phyloP scores from a whole-genome alignment of 30 jellyfish, hydroid and myxozoan species.

The Chrysaora quinquecirrha region DNA sequence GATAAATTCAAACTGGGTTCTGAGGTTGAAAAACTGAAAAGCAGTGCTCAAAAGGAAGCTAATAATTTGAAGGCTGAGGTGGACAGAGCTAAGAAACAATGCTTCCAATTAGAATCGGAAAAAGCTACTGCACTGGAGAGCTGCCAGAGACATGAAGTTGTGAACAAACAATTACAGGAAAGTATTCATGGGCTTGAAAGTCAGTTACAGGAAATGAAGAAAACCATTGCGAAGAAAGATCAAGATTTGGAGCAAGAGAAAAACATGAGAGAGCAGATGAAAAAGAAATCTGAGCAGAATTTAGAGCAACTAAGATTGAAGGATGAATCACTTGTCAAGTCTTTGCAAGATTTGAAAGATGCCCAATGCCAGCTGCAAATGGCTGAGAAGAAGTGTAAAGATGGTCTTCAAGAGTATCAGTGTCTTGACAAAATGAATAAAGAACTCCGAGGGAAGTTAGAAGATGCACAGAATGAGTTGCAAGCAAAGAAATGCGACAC shows the following conservation, averaged over 20 bases:
- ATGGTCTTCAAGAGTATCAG: conserved; percentile 46
- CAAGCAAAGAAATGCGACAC: background rate
- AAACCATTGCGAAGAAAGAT: conserved; percentile 32
- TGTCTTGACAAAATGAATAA: conserved; percentile 33
- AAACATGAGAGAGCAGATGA: conserved; percentile 21
- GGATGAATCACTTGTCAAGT: conserved; percentile 21
- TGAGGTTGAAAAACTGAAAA: conserved; percentile 50
- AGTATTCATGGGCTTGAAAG: conserved; percentile 19
- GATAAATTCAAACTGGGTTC: conserved; percentile 2
- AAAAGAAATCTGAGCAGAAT: conserved; percentile 12
- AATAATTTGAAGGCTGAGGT: conserved; percentile 55
- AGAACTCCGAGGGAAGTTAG: conserved; percentile 7
- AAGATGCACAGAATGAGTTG: conserved; percentile 2
- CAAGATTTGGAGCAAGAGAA: conserved; percentile 12
- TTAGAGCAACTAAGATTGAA: conserved; percentile 4
- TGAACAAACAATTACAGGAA: background rate
- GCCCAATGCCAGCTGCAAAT: conserved; percentile 20
- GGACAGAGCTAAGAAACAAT: conserved; percentile 42
- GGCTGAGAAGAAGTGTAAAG: conserved; percentile 53
- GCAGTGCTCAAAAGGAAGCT: conserved; percentile 58
- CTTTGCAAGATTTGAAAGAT: background rate
- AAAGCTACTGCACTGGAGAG: conserved; percentile 51
- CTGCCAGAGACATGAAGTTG: conserved; percentile 23
- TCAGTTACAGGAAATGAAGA: conserved; percentile 7
- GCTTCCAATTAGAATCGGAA: conserved; percentile 38